These are phyloP conservation scores for Zosterops lateralis DNA, from an alignment of 2,113 vertebrate species.

Conservation along the genomic window DNA sequence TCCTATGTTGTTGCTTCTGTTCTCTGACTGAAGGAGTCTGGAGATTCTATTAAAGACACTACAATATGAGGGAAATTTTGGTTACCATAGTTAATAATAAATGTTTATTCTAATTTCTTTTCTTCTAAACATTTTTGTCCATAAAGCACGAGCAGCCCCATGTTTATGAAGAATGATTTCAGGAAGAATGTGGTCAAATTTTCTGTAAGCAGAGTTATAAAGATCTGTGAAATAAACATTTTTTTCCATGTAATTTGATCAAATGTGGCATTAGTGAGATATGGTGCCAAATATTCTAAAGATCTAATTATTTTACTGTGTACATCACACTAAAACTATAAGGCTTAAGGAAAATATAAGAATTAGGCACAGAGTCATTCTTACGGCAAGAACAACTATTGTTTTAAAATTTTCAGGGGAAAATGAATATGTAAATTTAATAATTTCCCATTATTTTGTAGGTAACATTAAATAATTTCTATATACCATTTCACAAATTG, in stretches of 20 bases:
- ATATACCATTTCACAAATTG: not conserved
- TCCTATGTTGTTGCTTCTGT: not conserved
- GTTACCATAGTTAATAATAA: not conserved
- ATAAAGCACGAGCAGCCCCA: not conserved
- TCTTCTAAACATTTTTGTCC: not conserved
- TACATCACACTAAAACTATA: not conserved
- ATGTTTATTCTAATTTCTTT: not conserved
- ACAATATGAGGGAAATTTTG: not conserved
- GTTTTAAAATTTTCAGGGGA: not conserved
- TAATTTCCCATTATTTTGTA: not conserved
- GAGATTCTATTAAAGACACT: not conserved
- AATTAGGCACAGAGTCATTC: not conserved
- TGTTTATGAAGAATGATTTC: not conserved
- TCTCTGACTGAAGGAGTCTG: not conserved
- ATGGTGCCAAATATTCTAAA: not conserved
- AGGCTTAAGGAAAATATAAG: not conserved
- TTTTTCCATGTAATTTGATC: not conserved
- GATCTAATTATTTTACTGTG: not conserved
- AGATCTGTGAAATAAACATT: not conserved
- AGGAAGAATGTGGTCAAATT: not conserved
- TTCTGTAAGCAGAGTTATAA: not conserved
- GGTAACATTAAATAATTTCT: not conserved
- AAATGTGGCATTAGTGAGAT: not conserved
- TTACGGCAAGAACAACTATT: not conserved
- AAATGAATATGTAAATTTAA: not conserved